Percentiles rank a stretch among this genome's conserved stretches.
Evolutionary conservation across 2,797 vertebrate species (phyloP).

Genomic region (Catostomus latipinnis): DNA sequence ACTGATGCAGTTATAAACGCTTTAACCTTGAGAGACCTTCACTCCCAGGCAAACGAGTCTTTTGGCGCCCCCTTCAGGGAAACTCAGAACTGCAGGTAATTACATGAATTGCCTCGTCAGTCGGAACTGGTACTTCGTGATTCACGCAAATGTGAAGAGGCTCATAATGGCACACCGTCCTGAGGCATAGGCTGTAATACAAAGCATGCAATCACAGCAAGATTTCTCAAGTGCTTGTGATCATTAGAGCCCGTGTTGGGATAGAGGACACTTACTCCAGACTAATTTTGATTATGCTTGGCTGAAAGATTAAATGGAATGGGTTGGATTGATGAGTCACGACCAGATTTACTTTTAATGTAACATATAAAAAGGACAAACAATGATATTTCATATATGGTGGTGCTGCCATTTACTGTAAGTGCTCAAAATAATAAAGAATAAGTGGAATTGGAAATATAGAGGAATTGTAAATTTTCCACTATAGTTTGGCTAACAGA

Average conservation of each 20-base stretch:
- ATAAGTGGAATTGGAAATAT: too few species aligned
- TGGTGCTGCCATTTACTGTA: not conserved
- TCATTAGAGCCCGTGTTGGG: slow-evolving; percentile 36
- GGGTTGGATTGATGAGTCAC: not conserved
- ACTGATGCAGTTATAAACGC: slow-evolving; percentile 62
- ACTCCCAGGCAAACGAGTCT: slow-evolving; percentile 55
- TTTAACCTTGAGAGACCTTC: slow-evolving; percentile 81
- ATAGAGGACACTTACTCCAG: slow-evolving; percentile 39
- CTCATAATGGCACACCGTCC: slow-evolving; percentile 22
- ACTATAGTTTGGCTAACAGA: too few species aligned
- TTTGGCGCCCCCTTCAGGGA: slow-evolving; percentile 67
- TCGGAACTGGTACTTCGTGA: not conserved
- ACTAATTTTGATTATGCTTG: slow-evolving; percentile 32
- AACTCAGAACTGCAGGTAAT: slow-evolving; percentile 4
- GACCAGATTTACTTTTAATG: not conserved
- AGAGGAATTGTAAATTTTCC: too few species aligned
- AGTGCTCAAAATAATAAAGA: too few species aligned
- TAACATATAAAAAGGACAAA: not conserved
- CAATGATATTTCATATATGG: not conserved
- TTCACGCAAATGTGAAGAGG: slow-evolving; percentile 9
- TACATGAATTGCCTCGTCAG: slow-evolving; percentile 30
- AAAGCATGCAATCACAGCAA: slow-evolving; percentile 26
- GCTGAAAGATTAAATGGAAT: slow-evolving; percentile 8
- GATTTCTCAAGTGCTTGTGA: slow-evolving; percentile 42
- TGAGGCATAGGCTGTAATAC: not conserved